Conservation (phyloP, 2,888 invertebrate species). For the Clistopyga incitator region DNA sequence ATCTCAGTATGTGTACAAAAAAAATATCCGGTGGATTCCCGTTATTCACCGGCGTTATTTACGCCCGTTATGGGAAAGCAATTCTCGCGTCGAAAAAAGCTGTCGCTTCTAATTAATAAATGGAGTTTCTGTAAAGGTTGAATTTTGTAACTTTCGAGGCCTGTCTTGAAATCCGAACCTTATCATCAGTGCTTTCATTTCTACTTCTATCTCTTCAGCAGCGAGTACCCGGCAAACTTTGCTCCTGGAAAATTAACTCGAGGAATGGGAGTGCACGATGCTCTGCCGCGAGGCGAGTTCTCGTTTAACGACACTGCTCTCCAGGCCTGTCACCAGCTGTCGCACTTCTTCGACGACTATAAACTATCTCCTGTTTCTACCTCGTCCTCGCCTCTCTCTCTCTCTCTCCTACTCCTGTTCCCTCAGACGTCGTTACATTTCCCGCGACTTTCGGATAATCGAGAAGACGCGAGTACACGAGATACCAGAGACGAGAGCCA, state of each 20-base stretch:
- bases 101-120: not conserved
- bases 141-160: not conserved
- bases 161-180: not conserved
- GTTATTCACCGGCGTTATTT: not conserved
- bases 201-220: slow-evolving; percentile 4
- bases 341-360: slow-evolving; percentile 32
- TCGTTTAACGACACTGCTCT: slow-evolving; percentile 23
- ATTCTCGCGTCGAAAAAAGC: not conserved
- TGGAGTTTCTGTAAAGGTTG: not conserved
- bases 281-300: slow-evolving; percentile 4
- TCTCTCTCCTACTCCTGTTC: not conserved
- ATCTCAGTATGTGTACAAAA: no score
- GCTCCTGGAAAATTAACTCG: slow-evolving; percentile 36
- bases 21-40: no score
- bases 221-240: slow-evolving; percentile 10
- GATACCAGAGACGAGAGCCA: not conserved
- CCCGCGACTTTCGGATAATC: slow-evolving; percentile 36
- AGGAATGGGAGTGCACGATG: not conserved
- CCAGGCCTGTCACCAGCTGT: slow-evolving; percentile 16
- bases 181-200: not conserved
- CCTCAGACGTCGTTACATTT: slow-evolving; percentile 41
- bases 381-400: not conserved
- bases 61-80: not conserved
- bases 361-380: slow-evolving; percentile 14
- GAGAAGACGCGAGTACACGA: slow-evolving; percentile 26